Base-by-base conservation (phyloP, 2,888 invertebrate species). In the Lycaena phlaeas region DNA sequence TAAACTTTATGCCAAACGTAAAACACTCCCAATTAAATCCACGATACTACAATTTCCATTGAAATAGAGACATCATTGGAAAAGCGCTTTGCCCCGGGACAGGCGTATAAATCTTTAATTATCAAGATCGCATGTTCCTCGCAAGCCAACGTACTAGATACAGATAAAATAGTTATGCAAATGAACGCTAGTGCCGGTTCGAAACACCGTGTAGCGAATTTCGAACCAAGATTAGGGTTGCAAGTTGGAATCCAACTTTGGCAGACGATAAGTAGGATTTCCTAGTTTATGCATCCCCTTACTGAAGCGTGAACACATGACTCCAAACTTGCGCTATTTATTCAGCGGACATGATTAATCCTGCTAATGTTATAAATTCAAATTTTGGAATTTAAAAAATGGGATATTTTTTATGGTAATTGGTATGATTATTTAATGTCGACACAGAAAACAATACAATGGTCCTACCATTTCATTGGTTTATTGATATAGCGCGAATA, bases 111-210 rank as follows among this genome's bases (percentile, higher is more conserved):
- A 57, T 57, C 55, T 57, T 58, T 54, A 53, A 57, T 55, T 51
- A 55, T 56, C 55, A 53, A 54, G 56, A 56, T 54, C 48, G 53
- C 53, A 54, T 51, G 52, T 49, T 52, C 45, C 49, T 53, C 51
- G 51, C 50, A 49, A 45, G 45, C 50, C 44, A 50, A 53, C 53
- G 53, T 55, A 57, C 57, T 52, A 55, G 51, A 53, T 55, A 52
- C 53, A 59, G 57, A 60, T 60, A 55, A 54, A 61, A 64, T 66
- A 63, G 61, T 67, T 67, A 68, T 67, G 64, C 59, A 64, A 67
- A 68, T 66, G 54, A 47, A 54, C 47, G 49, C 54, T 49, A 53
- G 54, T 52, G 54, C 51, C 48, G 22, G 49, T 44, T 51, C 51
- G 51, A 51, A 57, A 59, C 48, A 44, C 49, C 46, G 45, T 45